These are phyloP conservation scores for Trachelus tabidus DNA, from an alignment of 2,888 invertebrate genomes.

Conservation along the genomic window DNA sequence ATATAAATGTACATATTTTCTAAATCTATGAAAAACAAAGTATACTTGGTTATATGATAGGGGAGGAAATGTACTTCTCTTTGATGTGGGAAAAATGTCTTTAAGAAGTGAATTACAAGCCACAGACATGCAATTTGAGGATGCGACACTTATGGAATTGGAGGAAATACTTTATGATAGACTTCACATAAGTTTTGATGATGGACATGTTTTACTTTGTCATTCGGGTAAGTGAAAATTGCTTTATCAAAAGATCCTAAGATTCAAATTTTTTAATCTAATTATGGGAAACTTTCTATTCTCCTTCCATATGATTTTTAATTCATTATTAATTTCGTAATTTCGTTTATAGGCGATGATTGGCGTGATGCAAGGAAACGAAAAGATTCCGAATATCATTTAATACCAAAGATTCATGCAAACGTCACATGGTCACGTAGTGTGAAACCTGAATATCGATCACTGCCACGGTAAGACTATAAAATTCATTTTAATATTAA, in stretches of 20 bases:
- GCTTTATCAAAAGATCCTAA: neutral
- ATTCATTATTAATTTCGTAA: neutral
- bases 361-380: slow-evolving; percentile 80
- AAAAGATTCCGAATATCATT: slow-evolving; percentile 80
- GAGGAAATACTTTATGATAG: slow-evolving; percentile 85
- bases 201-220: slow-evolving; percentile 74
- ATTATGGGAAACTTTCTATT: neutral
- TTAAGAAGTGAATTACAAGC: slow-evolving; percentile 81
- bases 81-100: slow-evolving; percentile 78
- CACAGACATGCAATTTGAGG: slow-evolving; percentile 74
- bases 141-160: slow-evolving; percentile 84
- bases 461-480: slow-evolving; percentile 71
- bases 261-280: slow-evolving; percentile 4
- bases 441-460: slow-evolving; percentile 77
- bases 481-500: neutral
- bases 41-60: slow-evolving; percentile 59
- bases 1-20: neutral
- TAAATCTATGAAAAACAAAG: neutral
- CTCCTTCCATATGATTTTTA: slow-evolving; percentile 46
- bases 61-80: slow-evolving; percentile 76
- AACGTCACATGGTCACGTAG: slow-evolving; percentile 79
- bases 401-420: slow-evolving; percentile 76
- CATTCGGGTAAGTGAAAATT: slow-evolving; percentile 67
- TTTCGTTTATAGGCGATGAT: slow-evolving; percentile 70
- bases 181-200: slow-evolving; percentile 76